A percentile compares a stretch with the other conserved stretches of the same genome.
Conservation (phyloP, 2,888 invertebrate species). For the Megalurothrips usitatus region DNA sequence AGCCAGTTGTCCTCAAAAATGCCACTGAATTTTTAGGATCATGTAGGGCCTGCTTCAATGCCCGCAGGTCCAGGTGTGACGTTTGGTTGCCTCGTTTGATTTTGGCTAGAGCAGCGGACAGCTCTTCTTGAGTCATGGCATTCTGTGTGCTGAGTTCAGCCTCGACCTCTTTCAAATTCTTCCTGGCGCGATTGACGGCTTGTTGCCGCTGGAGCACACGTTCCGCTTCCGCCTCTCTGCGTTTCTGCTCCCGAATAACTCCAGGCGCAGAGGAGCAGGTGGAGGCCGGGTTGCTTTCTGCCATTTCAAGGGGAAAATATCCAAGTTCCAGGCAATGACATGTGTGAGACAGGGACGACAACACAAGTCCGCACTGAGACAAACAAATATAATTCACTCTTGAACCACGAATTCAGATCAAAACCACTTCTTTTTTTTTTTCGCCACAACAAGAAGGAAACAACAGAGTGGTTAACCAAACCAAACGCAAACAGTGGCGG, state of each 20-base stretch:
- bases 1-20: not conserved
- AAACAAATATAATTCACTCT: no score
- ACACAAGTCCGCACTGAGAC: no score
- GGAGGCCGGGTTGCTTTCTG: no score
- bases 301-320: no score
- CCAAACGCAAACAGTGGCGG: no score
- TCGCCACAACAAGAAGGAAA: no score
- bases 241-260: not conserved
- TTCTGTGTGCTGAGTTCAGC: not conserved
- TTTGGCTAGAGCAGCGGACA: not conserved
- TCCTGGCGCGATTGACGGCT: not conserved
- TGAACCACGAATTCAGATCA: no score
- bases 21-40: not conserved
- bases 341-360: no score
- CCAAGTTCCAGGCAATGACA: no score
- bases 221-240: not conserved
- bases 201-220: not conserved
- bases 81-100: not conserved
- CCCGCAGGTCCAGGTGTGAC: not conserved
- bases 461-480: no score
- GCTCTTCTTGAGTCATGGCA: not conserved
- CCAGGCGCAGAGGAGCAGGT: not conserved
- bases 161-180: not conserved
- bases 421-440: no score
- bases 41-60: not conserved